Evolutionary conservation across 1,140 invertebrate genomes (phyloP), one percentile per base, ranked within the genome.

Genomic region (Neodiprion lecontei): DNA sequence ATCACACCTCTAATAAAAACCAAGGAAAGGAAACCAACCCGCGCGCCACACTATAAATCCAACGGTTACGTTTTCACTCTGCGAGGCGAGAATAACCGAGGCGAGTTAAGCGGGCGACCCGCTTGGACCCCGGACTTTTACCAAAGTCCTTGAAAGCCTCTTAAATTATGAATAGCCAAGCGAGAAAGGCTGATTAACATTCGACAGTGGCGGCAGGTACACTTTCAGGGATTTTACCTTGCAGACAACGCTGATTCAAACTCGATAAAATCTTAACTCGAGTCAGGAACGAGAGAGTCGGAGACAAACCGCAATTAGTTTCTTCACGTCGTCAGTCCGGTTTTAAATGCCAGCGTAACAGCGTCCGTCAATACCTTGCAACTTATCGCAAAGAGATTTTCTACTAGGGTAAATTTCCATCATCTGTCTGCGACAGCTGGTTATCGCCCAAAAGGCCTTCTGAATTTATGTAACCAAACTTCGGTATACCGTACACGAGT

Each of bases 141-240:
- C 9, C 23, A 69, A 69, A 69, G 67, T 69, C 67, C 67, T 69
- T 47, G 67, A 69, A 69, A 69, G 67, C 67, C 67, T 21, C 67
- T 69, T 69, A 69, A 69, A 65, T 78, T 76, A 77, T 76, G 78
- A 79, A 79, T 78, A 75, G 80, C 53, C 74, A 72, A 76, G 76
- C 79, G 83, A 83, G 78, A 84, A 82, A 79, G 77, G 73, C 80
- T 84, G 81, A 86, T 86, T 83, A 85, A 85, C 84, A 83, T 77
- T 76, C 71, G 72, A 17, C n/a, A 61, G n/a, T 40, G 28, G 28
- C n/a, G 53, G 53, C n/a, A 40, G 11, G 11, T 61, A 12, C n/a
- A 8, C 53, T 61, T 61, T 9, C 28, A 40, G 28, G 28, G 53
- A 61, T 61, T 61, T 17, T 61, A 61, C 11, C 28, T 40, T 61